phyloP scores from a whole-genome alignment of 2,113 vertebrate species.

The Protobothrops flavoviridis region DNA sequence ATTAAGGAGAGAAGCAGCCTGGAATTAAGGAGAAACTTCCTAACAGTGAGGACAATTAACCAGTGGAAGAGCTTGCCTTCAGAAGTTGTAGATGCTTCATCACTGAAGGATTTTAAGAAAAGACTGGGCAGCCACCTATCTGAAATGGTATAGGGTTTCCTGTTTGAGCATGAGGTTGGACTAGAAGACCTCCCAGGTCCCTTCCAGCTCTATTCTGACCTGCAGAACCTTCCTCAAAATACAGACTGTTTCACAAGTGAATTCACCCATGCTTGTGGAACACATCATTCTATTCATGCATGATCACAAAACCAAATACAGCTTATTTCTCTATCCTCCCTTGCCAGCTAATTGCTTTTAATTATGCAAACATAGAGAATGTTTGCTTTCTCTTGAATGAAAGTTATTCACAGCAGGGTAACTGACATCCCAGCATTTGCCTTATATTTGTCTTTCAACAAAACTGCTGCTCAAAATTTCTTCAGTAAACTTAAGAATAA shows the following conservation, averaged over 20 bases:
- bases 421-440: neutral
- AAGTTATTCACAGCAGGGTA: constrained; percentile 14
- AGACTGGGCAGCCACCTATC: too few species aligned
- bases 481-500: neutral
- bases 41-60: too few species aligned
- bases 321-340: neutral
- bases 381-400: neutral
- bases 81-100: too few species aligned
- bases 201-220: too few species aligned
- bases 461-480: neutral
- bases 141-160: too few species aligned
- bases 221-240: neutral
- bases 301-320: neutral
- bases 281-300: neutral
- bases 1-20: too few species aligned
- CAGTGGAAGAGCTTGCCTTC: too few species aligned
- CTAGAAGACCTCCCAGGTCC: too few species aligned
- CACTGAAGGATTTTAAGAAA: too few species aligned
- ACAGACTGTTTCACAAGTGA: neutral
- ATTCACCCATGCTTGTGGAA: neutral
- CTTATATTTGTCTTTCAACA: neutral
- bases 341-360: neutral
- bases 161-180: too few species aligned
- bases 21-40: too few species aligned
- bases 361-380: neutral